Percentiles rank a stretch among this genome's conserved stretches.
These are phyloP conservation scores for Cheilosia pagana DNA, from an alignment of 2,888 invertebrate genomes.

Conservation along the genomic window DNA sequence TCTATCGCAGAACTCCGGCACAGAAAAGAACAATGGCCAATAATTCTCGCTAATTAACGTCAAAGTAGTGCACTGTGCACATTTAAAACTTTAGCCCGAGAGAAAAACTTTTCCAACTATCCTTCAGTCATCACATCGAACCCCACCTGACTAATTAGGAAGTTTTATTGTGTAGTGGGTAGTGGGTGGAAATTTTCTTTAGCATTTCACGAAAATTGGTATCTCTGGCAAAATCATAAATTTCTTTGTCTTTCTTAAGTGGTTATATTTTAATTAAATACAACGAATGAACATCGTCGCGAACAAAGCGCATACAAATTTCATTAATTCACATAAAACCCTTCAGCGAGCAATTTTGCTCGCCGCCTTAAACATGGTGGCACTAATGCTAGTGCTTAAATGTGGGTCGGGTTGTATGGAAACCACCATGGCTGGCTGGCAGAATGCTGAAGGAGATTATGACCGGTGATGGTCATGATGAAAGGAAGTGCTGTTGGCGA, in stretches of 20 bases:
- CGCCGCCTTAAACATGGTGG: constrained; percentile 24
- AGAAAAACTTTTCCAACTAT: constrained; percentile 7
- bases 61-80: constrained; percentile 1
- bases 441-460: constrained; percentile 36
- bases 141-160: constrained; percentile 50
- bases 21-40: not conserved
- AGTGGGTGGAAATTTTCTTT: constrained; percentile 14
- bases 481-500: constrained; percentile 38
- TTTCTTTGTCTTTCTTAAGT: constrained; percentile 69
- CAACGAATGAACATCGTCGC: constrained; percentile 67
- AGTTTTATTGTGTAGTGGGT: constrained; percentile 32
- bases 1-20: not conserved
- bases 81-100: not conserved
- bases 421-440: not conserved
- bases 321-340: constrained; percentile 68
- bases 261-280: constrained; percentile 73
- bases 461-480: constrained; percentile 29
- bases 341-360: constrained; percentile 51
- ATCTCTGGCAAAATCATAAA: constrained; percentile 51
- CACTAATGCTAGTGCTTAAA: constrained; percentile 15
- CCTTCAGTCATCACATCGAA: constrained; percentile 7
- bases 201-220: constrained; percentile 34
- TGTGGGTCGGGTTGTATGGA: constrained; percentile 4
- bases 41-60: constrained; percentile 10
- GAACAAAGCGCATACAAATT: constrained; percentile 71